phyloP scores from a whole-genome alignment of 2,888 invertebrate species.

The Ommatoiulus sabulosus region DNA sequence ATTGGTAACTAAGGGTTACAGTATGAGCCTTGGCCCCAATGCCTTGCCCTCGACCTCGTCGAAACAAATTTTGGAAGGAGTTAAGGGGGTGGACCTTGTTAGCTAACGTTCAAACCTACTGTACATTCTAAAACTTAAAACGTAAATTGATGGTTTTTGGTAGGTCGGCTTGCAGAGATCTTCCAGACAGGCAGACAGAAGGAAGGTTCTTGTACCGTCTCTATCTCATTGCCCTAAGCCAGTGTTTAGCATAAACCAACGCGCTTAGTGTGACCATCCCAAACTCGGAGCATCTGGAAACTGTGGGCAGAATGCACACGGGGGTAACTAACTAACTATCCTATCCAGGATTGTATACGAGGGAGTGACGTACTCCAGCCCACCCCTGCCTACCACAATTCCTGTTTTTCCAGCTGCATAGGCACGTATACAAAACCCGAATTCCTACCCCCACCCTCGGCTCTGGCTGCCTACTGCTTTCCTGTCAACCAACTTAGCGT shows the following conservation, averaged over 20 bases:
- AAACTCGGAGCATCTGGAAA: not conserved
- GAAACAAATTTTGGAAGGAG: not conserved
- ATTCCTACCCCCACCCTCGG: not conserved
- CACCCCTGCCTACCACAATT: not conserved
- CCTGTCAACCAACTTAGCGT: not conserved
- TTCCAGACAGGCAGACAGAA: not conserved
- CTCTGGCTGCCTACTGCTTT: not conserved
- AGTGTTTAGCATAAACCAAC: constrained; percentile 21
- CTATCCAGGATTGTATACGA: not conserved
- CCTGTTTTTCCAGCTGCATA: not conserved
- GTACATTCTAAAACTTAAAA: no score
- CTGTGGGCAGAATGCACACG: not conserved
- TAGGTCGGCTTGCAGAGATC: no score
- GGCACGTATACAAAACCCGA: constrained; percentile 11
- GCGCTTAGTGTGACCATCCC: not conserved
- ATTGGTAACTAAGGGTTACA: no score
- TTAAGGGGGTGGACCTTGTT: not conserved
- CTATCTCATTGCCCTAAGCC: constrained; percentile 6
- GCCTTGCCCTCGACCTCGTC: not conserved
- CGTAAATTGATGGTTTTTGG: no score
- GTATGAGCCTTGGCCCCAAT: no score
- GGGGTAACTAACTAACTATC: constrained; percentile 14
- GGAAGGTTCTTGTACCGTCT: not conserved
- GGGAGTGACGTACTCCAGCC: not conserved
- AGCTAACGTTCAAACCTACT: not conserved